Evolutionary conservation across 2,113 vertebrate genomes (phyloP), one percentile per base, ranked within the genome.

Genomic region (Lethenteron reissneri): DNA sequence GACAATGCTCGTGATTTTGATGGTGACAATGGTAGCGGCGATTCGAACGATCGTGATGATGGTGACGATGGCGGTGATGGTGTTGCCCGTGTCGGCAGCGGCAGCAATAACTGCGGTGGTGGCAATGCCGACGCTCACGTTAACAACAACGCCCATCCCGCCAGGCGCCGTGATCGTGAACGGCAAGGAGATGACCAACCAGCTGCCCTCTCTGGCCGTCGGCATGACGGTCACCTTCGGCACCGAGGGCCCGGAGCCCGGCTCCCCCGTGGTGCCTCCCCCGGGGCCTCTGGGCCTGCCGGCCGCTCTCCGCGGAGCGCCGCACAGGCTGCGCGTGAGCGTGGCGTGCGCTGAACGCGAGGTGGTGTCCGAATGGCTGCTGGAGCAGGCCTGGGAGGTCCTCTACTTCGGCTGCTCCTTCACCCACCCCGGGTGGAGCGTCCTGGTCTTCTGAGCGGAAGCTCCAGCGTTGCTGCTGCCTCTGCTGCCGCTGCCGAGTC

Each of bases 141-240:
- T 6, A 41, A 41, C 41, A 1, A 41, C 41, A 1, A 41, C 41
- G 41, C 41, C 41, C 64, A 68, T 68, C 25, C 25, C 64, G n/a
- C 25, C 80, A 99, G 94, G 94, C 69, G 89, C 90, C 0, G 94
- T 99, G 3, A 96, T 88, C 75, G 92, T 99, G 17, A 99, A 99
- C 71, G 94, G 94, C 12, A 99, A 97, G 76, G 94, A 99, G 81
- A 99, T 99, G 94, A 99, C 94, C 80, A 99, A 99, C 77, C 91
- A 97, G 74, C 83, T 99, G 73, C 94, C 94, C n/a, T 84, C 87
- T 15, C 79, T 97, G 72, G 82, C 81, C 10, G 76, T 87, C 41
- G 92, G 92, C 69, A 89, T 90, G 0, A 80, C 86, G 1, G 87
- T 99, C 72, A 99, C 94, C 1, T 96, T 96, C 70, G 94, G 97